A percentile compares a stretch with the other conserved stretches of the same genome.
These are phyloP conservation scores for Agrypnia vestita DNA, from an alignment of 1,140 invertebrate genomes.

Conservation along the genomic window DNA sequence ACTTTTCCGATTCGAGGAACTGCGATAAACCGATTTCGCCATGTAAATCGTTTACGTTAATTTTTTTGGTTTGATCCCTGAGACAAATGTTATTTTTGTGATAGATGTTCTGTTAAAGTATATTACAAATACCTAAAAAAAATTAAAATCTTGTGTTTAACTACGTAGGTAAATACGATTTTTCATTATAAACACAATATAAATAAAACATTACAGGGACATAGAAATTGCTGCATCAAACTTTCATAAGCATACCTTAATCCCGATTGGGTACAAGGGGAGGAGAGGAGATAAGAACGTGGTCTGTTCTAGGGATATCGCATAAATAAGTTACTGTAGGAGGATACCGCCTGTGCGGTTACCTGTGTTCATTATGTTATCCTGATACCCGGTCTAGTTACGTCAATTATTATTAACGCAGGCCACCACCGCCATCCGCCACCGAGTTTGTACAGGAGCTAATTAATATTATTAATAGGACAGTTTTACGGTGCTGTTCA, in stretches of 20 bases:
- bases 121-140: too few species aligned
- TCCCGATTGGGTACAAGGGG: constrained; percentile 12
- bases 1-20: too few species aligned
- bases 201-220: neutral
- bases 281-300: neutral
- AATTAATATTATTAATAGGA: too few species aligned
- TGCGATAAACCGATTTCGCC: too few species aligned
- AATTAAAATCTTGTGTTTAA: too few species aligned
- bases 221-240: neutral
- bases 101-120: too few species aligned
- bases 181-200: neutral
- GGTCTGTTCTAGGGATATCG: neutral
- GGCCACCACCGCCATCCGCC: neutral
- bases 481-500: too few species aligned
- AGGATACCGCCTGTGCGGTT: constrained; percentile 12
- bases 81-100: too few species aligned
- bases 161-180: neutral
- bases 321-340: constrained; percentile 1
- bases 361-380: constrained; percentile 32
- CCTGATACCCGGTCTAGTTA: constrained; percentile 19
- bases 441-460: neutral
- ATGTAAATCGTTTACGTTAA: too few species aligned
- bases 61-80: too few species aligned
- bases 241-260: neutral
- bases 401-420: constrained; percentile 26